A percentile compares a stretch with the other conserved stretches of the same genome.
Evolutionary conservation across 2,797 vertebrate genomes (phyloP).

Genomic region (Lerista edwardsae): DNA sequence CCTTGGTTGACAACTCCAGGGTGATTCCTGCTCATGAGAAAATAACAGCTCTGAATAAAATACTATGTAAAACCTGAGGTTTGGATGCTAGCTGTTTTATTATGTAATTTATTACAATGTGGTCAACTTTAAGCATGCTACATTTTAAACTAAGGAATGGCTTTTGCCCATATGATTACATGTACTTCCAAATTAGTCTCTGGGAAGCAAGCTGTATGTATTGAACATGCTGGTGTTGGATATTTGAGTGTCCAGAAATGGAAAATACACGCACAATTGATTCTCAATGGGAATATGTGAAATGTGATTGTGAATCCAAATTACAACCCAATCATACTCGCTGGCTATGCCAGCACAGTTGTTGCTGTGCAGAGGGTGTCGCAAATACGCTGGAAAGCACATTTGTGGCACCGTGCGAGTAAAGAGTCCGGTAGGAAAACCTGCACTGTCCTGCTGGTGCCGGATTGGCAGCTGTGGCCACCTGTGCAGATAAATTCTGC

Average conservation of each 20-base stretch:
- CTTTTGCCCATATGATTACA: not conserved
- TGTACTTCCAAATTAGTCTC: not conserved
- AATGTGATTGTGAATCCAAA: not conserved
- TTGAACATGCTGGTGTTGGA: not conserved
- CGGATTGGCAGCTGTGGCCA: no score
- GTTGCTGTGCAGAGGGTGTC: no score
- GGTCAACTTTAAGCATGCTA: not conserved
- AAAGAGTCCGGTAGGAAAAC: no score
- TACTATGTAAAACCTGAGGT: not conserved
- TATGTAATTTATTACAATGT: not conserved
- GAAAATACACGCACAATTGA: not conserved
- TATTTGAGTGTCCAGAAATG: not conserved
- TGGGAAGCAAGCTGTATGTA: not conserved
- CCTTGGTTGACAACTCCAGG: slow-evolving; percentile 24
- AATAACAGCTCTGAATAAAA: not conserved
- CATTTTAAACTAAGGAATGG: slow-evolving; percentile 1
- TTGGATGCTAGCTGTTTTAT: not conserved
- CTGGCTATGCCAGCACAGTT: no score
- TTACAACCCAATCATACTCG: no score
- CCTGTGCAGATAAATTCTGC: no score
- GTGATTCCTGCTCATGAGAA: not conserved
- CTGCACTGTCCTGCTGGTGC: no score
- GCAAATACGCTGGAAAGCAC: no score
- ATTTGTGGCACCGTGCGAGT: no score
- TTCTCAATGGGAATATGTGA: not conserved